Conservation (phyloP, 1,140 invertebrate species). For the Drosophila pseudoananassae region DNA sequence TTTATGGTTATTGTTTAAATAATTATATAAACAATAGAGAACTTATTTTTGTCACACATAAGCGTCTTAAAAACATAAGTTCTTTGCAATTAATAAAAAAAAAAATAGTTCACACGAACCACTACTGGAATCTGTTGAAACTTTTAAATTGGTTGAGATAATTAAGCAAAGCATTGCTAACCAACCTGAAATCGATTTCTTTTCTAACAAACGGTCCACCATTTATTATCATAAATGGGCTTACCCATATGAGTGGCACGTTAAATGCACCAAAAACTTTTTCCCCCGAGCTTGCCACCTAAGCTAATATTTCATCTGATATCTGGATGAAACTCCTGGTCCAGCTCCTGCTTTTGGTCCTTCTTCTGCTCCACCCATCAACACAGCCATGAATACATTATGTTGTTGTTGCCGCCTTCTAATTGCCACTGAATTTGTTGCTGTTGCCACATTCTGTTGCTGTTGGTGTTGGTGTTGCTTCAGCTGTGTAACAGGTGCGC, state of each 20-base stretch:
- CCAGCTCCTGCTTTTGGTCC: not conserved
- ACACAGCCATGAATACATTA: slow-evolving; percentile 63
- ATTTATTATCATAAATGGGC: slow-evolving; percentile 55
- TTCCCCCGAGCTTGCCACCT: slow-evolving; percentile 12
- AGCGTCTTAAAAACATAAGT: not conserved
- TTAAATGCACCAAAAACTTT: slow-evolving; percentile 16
- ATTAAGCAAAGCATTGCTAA: not conserved
- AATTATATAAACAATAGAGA: too few species aligned
- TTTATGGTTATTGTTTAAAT: not conserved
- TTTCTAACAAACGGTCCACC: slow-evolving; percentile 50
- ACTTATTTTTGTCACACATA: too few species aligned
- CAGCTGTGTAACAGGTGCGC: slow-evolving; percentile 66
- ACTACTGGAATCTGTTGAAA: not conserved
- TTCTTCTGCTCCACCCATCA: slow-evolving; percentile 11
- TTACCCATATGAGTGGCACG: slow-evolving; percentile 36
- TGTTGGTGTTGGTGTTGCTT: slow-evolving; percentile 16
- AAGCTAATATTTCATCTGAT: slow-evolving; percentile 73
- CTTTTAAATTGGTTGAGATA: not conserved
- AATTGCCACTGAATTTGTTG: slow-evolving; percentile 60
- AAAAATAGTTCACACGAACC: not conserved
- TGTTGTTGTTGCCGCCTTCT: slow-evolving; percentile 48
- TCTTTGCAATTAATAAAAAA: not conserved
- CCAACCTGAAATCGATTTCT: slow-evolving; percentile 14
- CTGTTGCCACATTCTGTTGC: slow-evolving; percentile 4
- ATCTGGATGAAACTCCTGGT: slow-evolving; percentile 36